A percentile compares a stretch with the other conserved stretches of the same genome.
phyloP scores from a whole-genome alignment of 2,888 invertebrate species.

The Galerucella calmariensis region DNA sequence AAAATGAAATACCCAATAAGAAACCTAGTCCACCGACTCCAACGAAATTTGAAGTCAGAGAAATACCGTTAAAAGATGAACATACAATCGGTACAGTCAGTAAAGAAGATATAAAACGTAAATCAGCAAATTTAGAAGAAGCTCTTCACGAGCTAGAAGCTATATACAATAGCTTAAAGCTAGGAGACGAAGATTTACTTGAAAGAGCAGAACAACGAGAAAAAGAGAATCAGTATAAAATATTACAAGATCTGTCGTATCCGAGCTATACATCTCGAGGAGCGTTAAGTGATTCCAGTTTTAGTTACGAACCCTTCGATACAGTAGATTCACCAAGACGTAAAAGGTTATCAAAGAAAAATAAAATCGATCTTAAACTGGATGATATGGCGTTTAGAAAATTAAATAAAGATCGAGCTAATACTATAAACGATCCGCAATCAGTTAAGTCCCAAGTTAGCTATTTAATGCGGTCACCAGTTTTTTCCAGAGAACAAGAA shows the following conservation, averaged over 20 bases:
- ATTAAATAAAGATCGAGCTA: conserved; percentile 71
- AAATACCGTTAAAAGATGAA: conserved; percentile 13
- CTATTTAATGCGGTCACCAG: conserved; percentile 78
- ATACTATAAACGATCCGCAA: conserved; percentile 66
- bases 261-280: conserved; percentile 55
- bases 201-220: conserved; percentile 83
- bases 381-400: conserved; percentile 87
- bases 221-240: conserved; percentile 60
- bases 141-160: conserved; percentile 90
- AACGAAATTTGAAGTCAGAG: conserved; percentile 11
- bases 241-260: conserved; percentile 52
- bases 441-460: conserved; percentile 69
- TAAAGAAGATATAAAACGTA: conserved; percentile 64
- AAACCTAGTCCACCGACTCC: conserved; percentile 23
- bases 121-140: conserved; percentile 85
- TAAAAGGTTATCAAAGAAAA: conserved; percentile 57
- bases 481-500: conserved; percentile 70
- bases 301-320: conserved; percentile 62
- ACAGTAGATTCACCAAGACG: conserved; percentile 57
- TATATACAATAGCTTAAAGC: conserved; percentile 88
- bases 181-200: conserved; percentile 84
- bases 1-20: conserved; percentile 45
- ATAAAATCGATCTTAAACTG: conserved; percentile 73
- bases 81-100: conserved; percentile 7
- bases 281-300: conserved; percentile 62